Evolutionary conservation across 2,888 invertebrate species (phyloP).

Genomic region (Halictus ligatus): DNA sequence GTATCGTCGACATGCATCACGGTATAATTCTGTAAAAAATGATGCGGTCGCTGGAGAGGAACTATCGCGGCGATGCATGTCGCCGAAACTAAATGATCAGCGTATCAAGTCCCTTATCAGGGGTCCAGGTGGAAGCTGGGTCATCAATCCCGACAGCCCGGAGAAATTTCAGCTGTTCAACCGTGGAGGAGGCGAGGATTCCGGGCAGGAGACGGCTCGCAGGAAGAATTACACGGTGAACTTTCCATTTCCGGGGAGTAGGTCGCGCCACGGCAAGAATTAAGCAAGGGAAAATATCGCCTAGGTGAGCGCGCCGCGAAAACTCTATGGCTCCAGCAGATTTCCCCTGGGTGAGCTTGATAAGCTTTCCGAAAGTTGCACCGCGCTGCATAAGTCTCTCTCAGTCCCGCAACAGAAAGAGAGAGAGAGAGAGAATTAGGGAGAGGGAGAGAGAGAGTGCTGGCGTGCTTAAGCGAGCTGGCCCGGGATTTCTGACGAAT

Average conservation of each 20-base stretch:
- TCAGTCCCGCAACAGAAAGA: neutral
- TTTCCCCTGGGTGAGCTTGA: constrained; percentile 59
- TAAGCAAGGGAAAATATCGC: constrained; percentile 50
- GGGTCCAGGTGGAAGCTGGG: neutral
- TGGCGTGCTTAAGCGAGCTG: constrained; percentile 6
- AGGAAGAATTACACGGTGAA: constrained; percentile 32
- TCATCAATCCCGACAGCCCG: neutral
- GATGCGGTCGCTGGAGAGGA: neutral
- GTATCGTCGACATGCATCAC: neutral
- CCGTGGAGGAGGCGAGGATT: neutral
- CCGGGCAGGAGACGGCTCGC: neutral
- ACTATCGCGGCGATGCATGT: neutral
- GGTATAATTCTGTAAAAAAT: neutral
- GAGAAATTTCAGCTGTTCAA: neutral
- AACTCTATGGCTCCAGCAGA: constrained; percentile 43
- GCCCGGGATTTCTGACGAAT: constrained; percentile 23
- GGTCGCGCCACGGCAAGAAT: constrained; percentile 32
- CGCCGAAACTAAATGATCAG: neutral
- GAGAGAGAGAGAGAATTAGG: neutral
- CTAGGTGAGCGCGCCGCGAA: constrained; percentile 33
- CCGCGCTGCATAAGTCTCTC: constrained; percentile 32
- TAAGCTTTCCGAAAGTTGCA: constrained; percentile 58
- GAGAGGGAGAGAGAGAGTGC: neutral
- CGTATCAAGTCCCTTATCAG: constrained; percentile 5
- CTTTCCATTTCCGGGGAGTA: constrained; percentile 22